Evolutionary conservation across 2,888 invertebrate species (phyloP), one percentile per base, ranked within the genome.

Genomic region (Nomada ferruginata): DNA sequence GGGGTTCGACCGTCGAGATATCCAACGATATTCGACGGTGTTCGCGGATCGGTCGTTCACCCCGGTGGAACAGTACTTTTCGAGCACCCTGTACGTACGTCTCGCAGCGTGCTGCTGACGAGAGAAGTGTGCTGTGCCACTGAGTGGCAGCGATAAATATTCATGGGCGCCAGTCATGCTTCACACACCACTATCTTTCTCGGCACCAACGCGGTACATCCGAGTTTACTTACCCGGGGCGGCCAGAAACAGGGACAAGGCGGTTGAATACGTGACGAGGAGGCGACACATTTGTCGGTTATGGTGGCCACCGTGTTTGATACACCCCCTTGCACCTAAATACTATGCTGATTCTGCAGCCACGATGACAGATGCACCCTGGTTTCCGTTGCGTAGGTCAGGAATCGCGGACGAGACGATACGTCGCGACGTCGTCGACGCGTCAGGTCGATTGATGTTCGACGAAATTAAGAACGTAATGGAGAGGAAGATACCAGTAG

Each of bases 131-230:
- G 72, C 64, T 57, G 76, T 79, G 82, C 69, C 77, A 83, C 79
- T 85, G 87, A 85, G 79, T 82, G 73, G 76, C 64, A 68, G 61
- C 74, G 87, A 87, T 89, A 87, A 84, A 89, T 89, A 89, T 89
- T 89, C 89, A 89, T 89, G 84, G 78, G 63, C 52, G 26, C 74
- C 65, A 42, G 85, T 76, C 78, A 70, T 81, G 76, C 75, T 55
- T 83, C 77, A 64, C 64, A n/a, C 63, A 68, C 53, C 76, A 65
- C 80, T 79, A 79, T 85, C 85, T 85, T 85, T 87, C 82, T 63
- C 75, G 59, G 26, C 61, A 13, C 65, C 73, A 11, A 47, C 36
- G 36, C 57, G 36, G 23, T 57, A 29, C 26, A 69, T 50, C 53
- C 79, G 64, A 55, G 85, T 85, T 87, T 88, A 86, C 85, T 86